Conservation (phyloP, 1,140 invertebrate genomes). For the Drosophila fuyamai region DNA sequence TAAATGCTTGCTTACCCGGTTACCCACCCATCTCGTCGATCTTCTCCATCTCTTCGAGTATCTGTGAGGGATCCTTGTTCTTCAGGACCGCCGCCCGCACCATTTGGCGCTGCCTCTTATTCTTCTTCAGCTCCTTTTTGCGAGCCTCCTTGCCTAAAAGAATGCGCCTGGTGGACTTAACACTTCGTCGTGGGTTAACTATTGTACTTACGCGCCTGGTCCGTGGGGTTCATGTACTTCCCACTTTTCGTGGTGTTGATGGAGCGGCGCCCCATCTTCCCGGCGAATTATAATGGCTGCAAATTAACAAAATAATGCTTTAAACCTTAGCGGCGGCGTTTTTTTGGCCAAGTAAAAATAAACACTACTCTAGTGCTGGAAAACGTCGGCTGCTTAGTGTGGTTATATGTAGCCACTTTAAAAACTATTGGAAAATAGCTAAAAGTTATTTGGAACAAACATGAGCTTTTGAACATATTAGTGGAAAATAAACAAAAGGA, state of each 20-base stretch:
- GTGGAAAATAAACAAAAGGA: too few species aligned
- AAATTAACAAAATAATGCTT: not conserved
- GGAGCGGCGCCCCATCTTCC: slow-evolving; percentile 95
- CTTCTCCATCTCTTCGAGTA: slow-evolving; percentile 98
- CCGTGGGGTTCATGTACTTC: slow-evolving; percentile 99
- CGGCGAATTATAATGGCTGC: not conserved
- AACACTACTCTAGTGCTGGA: slow-evolving; percentile 3
- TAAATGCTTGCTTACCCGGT: not conserved
- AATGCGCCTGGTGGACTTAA: not conserved
- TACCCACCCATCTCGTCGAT: slow-evolving; percentile 98
- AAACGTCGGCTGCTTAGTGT: too few species aligned
- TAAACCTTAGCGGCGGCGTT: not conserved
- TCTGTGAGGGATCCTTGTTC: slow-evolving; percentile 97
- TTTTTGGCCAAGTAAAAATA: too few species aligned
- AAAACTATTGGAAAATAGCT: not conserved
- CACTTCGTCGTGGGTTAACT: slow-evolving; percentile 3
- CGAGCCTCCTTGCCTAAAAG: slow-evolving; percentile 96
- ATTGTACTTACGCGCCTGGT: slow-evolving; percentile 96
- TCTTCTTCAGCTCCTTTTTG: slow-evolving; percentile 99
- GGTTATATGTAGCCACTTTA: too few species aligned
- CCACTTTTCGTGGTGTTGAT: slow-evolving; percentile 99
- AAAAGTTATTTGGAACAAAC: too few species aligned
- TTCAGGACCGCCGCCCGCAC: slow-evolving; percentile 98
- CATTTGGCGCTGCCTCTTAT: slow-evolving; percentile 97
- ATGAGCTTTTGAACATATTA: too few species aligned